Base-by-base conservation (phyloP, 2,888 invertebrate genomes). In the Zhuqinia jingwanae region DNA sequence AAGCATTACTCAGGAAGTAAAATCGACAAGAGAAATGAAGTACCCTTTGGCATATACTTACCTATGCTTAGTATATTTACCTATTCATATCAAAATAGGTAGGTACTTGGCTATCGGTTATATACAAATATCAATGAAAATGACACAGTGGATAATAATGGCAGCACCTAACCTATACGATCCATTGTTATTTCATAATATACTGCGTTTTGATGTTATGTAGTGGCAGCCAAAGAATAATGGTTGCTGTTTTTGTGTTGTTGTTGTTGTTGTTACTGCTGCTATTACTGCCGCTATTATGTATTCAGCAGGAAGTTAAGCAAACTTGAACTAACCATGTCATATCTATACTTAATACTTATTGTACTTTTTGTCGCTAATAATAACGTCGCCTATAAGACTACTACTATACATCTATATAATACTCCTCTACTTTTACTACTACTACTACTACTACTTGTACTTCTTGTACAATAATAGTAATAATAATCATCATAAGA, bases 221-320 rank as follows among this genome's bases (percentile, higher is more conserved):
- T 36, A 36, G 36, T 36, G 36, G 5, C 36, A 36, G 36, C 3
- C 8, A 36, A 36, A n/a, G n/a, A n/a, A n/a, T n/a, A n/a, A n/a
- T 58, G 10, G 17, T 65, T 84, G 77, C 70, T 73, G 73, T 77
- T 70, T 70, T 70, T 47, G 70, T 47, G 70, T 53, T 17, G 60
- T 27, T 58, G 79, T 82, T 53, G 5, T 53, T 53, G 10, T 53
- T 53, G 20, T 58, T 22, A 58, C 17, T 3, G 17, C 17, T 53
- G 30, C 36, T 36, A 36, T 8, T 36, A 36, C 36, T 36, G 8
- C 36, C 3, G 36, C 50, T 82, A 68, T 84, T 78, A 78, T 78
- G 78, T 78, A 85, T 85, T 78, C 78, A 78, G 78, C 70, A 78
- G 84, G 84, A 85, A 85, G 78, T 78, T 68, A 58, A 58, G 70